phyloP scores from a whole-genome alignment of 1,140 invertebrate species.

The Sycobia sp. region DNA sequence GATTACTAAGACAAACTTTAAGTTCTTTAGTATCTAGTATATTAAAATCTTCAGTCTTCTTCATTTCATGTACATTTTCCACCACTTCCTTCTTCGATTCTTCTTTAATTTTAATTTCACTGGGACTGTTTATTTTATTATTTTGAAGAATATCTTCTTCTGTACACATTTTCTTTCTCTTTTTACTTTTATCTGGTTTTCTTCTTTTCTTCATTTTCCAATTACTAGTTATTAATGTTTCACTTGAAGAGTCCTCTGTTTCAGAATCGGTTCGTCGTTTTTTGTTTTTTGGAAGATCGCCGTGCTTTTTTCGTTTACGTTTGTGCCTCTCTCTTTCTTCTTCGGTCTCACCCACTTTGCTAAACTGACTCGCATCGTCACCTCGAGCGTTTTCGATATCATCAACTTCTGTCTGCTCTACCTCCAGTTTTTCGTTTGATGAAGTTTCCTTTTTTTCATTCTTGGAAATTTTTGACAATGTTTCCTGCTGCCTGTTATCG shows the following conservation, averaged over 20 bases:
- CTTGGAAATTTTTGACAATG: conserved; percentile 38
- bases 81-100: conserved; percentile 2
- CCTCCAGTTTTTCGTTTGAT: conserved; percentile 26
- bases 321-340: conserved; percentile 31
- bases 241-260: conserved; percentile 31
- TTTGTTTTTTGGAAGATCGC: conserved; percentile 31
- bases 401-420: conserved; percentile 31
- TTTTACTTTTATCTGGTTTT: conserved; percentile 39
- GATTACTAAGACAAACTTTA: neutral
- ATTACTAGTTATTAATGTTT: conserved; percentile 31
- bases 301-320: conserved; percentile 38
- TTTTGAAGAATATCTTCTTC: conserved; percentile 38
- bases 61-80: neutral
- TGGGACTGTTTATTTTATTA: conserved; percentile 33
- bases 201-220: conserved; percentile 44
- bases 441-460: conserved; percentile 38
- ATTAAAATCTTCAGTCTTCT: neutral
- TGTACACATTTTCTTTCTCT: conserved; percentile 36
- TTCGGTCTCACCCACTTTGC: conserved; percentile 7
- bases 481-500: conserved; percentile 17
- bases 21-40: neutral
- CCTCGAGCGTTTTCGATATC: conserved; percentile 22
- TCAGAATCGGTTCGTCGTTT: conserved; percentile 38
- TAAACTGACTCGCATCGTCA: conserved; percentile 20
- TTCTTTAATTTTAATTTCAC: conserved; percentile 32